Percentiles rank a stretch among this genome's conserved stretches.
These are phyloP conservation scores for Acanthosoma haemorrhoidale DNA, from an alignment of 2,888 invertebrate species.

Conservation along the genomic window DNA sequence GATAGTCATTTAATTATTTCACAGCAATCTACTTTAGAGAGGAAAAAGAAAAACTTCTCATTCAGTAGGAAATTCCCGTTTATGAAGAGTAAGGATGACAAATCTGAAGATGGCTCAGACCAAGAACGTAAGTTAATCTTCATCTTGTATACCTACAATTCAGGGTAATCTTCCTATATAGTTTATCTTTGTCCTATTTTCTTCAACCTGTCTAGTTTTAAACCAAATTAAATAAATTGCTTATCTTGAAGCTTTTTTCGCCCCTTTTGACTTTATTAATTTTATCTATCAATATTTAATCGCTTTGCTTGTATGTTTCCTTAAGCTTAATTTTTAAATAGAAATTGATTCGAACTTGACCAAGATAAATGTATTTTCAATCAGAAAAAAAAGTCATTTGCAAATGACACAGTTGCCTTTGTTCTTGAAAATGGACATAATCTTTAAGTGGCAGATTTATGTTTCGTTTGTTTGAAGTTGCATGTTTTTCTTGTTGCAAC, in stretches of 20 bases:
- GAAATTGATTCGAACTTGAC: neutral
- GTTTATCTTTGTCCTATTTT: too few relatives aligned
- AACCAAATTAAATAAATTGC: too few relatives aligned
- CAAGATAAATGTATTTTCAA: too few relatives aligned
- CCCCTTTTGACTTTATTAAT: neutral
- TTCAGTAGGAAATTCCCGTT: conserved; percentile 98
- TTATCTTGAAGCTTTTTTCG: neutral
- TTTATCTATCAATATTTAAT: neutral
- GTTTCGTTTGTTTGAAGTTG: conserved; percentile 4
- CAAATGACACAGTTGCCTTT: too few relatives aligned
- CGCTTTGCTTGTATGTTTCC: neutral
- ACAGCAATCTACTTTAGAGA: conserved; percentile 87
- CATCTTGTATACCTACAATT: too few relatives aligned
- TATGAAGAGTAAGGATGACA: conserved; percentile 99
- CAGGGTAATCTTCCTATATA: too few relatives aligned
- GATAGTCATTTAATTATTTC: too few relatives aligned
- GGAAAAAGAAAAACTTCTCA: conserved; percentile 97
- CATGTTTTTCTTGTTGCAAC: conserved; percentile 22
- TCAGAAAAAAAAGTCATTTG: too few relatives aligned
- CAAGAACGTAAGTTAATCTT: conserved; percentile 86
- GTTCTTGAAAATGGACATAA: too few relatives aligned
- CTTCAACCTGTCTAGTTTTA: too few relatives aligned
- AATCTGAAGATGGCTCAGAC: conserved; percentile 92
- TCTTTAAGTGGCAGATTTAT: neutral
- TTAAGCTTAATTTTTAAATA: neutral